Conservation (phyloP, 2,797 vertebrate genomes). For the Pteronotus mesoamericanus region DNA sequence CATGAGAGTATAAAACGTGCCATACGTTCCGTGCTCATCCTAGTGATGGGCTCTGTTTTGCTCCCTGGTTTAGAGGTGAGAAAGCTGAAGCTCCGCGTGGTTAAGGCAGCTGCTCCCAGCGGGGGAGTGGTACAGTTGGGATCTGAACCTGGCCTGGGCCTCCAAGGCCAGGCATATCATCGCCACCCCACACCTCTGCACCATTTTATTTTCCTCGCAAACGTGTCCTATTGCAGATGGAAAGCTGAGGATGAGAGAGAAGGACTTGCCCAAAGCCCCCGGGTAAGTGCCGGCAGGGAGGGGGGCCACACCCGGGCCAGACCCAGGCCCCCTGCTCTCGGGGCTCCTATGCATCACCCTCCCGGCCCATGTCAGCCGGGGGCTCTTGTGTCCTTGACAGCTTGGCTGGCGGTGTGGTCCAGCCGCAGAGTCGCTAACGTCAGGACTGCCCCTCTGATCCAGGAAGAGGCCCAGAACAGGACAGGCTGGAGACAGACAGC, state of each 20-base stretch:
- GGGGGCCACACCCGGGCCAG: background rate
- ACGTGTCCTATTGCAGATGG: background rate
- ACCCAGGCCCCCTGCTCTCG: background rate
- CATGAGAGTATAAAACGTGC: background rate
- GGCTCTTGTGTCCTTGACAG: background rate
- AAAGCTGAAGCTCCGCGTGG: background rate
- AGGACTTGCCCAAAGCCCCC: too few species aligned
- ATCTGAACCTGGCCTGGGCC: background rate
- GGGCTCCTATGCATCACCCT: background rate
- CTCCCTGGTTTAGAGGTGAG: background rate
- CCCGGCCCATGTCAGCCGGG: background rate
- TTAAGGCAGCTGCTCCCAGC: background rate
- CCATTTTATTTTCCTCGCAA: background rate
- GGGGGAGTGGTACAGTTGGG: background rate
- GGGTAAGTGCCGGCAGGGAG: background rate
- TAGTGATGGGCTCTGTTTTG: background rate
- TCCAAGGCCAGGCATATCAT: background rate
- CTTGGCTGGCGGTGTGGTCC: background rate
- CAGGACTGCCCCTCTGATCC: background rate
- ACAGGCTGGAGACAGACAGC: background rate
- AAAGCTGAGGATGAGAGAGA: background rate
- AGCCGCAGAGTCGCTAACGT: background rate
- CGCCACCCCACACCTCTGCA: background rate
- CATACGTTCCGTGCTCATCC: fast-evolving
- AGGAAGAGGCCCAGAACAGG: background rate